Evolutionary conservation across 2,797 vertebrate genomes (phyloP).

Genomic region (Limosa lapponica): DNA sequence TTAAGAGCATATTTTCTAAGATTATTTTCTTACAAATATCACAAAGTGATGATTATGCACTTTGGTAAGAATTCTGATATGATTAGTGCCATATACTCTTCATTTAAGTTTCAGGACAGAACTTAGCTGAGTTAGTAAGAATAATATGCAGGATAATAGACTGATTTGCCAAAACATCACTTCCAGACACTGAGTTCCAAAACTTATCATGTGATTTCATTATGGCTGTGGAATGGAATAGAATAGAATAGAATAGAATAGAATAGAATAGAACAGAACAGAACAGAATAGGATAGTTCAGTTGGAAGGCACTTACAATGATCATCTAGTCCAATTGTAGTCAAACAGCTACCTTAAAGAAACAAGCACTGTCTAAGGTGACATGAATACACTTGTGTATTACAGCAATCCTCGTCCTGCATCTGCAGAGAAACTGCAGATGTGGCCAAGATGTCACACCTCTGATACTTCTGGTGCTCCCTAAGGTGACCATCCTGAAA

Average conservation of each 20-base stretch:
- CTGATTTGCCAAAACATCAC: background rate
- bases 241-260: background rate
- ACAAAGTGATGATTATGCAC: background rate
- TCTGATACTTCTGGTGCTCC: background rate
- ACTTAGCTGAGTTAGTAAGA: background rate
- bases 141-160: background rate
- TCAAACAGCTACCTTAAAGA: background rate
- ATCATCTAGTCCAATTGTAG: background rate
- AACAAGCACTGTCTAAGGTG: background rate
- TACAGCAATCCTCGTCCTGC: background rate
- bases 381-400: background rate
- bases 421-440: background rate
- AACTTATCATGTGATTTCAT: background rate
- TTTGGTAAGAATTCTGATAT: background rate
- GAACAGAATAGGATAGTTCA: background rate
- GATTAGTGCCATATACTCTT: background rate
- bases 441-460: background rate
- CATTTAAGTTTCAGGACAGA: background rate
- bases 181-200: background rate
- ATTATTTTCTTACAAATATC: background rate
- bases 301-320: rapidly evolving
- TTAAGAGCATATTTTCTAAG: background rate
- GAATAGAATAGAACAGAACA: background rate
- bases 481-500: too few relatives aligned
- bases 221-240: background rate